Evolutionary conservation across 1,140 invertebrate species (phyloP), one percentile per base, ranked within the genome.

Genomic region (Orussus abietinus): DNA sequence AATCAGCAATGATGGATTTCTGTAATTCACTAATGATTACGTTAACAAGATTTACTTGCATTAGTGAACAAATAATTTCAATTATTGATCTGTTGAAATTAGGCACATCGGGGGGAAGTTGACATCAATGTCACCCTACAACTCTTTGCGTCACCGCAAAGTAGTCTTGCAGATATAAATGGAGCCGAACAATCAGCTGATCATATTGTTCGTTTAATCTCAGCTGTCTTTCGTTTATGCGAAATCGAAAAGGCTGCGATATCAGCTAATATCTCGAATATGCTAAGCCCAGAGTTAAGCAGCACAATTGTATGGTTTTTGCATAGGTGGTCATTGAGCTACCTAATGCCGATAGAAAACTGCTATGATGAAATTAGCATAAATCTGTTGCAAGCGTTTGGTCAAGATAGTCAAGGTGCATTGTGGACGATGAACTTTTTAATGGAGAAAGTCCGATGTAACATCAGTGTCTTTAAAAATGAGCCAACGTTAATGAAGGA

Each of bases 301-400:
- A 81, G 80, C 21, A 86, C 82, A 1, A 72, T 87, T 14, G 81
- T 89, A 39, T 93, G 89, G 88, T 88, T 91, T 51, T 70, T 93
- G 4, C 79, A 81, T 35, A 78, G 83, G 49, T 92, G 85, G 83
- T 80, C 82, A 20, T 70, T 82, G 22, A 81, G 80, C 7, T 94
- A 92, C 61, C 71, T 92, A 15, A 65, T 88, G 37, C 81, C 82
- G 13, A 75, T 77, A 15, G 82, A 89, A 53, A 77, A 68, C 13
- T 75, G 80, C 57, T 91, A 89, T 58, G 62, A 73, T 15, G 80
- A 86, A 71, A 84, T 83, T 50, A 66, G 56, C 46, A 44, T 44
- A 10, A 69, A 72, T 6, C 53, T 84, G n/a, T 53, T 74, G 5
- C 59, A 77, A 25, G 77, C 80, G 6, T 86, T 86, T 70, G 81